Evolutionary conservation across 1,140 invertebrate species (phyloP).

Genomic region (Caenorhabditis inopinata): DNA sequence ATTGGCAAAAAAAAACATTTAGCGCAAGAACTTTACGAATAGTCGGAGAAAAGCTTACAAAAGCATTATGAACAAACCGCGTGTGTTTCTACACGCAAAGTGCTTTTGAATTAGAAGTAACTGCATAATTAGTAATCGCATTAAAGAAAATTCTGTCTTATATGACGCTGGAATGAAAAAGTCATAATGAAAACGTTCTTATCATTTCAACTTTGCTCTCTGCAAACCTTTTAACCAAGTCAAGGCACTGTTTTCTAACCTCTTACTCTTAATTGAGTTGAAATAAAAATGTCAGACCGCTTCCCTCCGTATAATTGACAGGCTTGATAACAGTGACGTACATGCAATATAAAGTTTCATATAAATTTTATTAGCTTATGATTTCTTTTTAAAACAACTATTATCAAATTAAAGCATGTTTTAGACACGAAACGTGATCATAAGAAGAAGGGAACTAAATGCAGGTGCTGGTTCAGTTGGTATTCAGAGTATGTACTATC

Average conservation of each 20-base stretch:
- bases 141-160: constrained; percentile 6
- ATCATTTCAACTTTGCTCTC: not conserved
- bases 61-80: not conserved
- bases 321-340: too few relatives aligned
- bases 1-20: not conserved
- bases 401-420: constrained; percentile 27
- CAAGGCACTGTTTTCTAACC: too few relatives aligned
- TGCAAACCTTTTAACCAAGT: constrained; percentile 1
- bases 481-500: not conserved
- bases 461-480: not conserved
- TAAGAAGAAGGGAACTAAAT: not conserved
- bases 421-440: not conserved
- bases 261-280: too few relatives aligned
- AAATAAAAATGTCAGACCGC: too few relatives aligned
- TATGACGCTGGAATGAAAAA: constrained; percentile 19
- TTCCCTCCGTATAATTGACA: too few relatives aligned
- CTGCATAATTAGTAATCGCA: constrained; percentile 22
- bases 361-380: constrained; percentile 21
- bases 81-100: not conserved
- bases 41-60: not conserved
- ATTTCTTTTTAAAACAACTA: not conserved
- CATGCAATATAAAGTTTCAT: not conserved
- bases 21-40: not conserved
- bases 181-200: constrained; percentile 11
- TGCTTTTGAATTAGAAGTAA: not conserved